phyloP scores from a whole-genome alignment of 2,113 vertebrate species.

The Raphicerus campestris region DNA sequence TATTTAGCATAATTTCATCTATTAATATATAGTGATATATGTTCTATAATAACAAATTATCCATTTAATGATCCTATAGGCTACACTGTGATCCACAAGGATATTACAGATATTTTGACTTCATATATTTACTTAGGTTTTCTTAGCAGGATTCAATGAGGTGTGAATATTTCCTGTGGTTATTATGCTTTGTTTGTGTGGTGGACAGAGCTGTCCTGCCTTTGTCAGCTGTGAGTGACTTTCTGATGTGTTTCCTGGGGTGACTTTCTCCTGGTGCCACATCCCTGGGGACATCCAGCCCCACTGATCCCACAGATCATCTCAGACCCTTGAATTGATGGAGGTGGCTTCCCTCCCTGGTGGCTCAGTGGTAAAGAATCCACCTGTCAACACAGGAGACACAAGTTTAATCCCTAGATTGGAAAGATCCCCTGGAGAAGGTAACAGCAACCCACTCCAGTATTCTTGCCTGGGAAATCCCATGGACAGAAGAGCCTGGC shows the following conservation, averaged over 20 bases:
- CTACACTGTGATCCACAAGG: background rate
- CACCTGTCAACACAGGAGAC: background rate
- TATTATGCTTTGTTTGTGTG: background rate
- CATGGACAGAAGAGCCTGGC: background rate
- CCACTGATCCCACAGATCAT: background rate
- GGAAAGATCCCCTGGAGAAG: background rate
- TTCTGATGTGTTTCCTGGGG: background rate
- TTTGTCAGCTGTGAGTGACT: background rate
- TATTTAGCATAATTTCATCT: background rate
- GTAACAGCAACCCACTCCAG: background rate
- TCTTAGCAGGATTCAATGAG: background rate
- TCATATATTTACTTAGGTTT: background rate
- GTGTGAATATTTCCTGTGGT: background rate
- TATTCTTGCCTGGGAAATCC: background rate
- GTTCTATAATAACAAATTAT: background rate
- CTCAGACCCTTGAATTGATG: background rate
- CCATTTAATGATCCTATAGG: background rate
- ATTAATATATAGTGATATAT: background rate
- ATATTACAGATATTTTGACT: background rate
- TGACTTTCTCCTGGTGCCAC: background rate
- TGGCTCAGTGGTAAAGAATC: background rate
- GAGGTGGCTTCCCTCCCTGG: background rate
- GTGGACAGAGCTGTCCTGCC: background rate
- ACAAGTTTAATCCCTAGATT: background rate
- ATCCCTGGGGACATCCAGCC: background rate